Evolutionary conservation across 2,113 vertebrate genomes (phyloP), one percentile per base, ranked within the genome.

Genomic region (Callorhinus ursinus): DNA sequence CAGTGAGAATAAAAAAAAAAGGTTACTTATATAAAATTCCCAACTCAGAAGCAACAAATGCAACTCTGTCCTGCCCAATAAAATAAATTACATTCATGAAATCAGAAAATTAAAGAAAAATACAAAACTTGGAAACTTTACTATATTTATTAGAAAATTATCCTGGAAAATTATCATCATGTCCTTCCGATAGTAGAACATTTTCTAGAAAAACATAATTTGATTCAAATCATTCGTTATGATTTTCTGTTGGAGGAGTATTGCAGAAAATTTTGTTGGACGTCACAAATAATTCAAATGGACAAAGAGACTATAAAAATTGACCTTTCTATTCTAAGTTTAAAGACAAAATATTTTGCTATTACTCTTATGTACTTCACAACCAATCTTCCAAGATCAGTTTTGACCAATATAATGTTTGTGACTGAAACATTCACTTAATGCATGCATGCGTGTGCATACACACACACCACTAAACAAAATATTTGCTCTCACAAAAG

Each of bases 191-290:
- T 4, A 19, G n/a, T 77, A 22, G 31, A 89, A 74, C 4, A 39
- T 55, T 89, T 97, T 93, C 76, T 86, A 76, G 65, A 76, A 89
- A 96, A 83, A n/a, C 10, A 21, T 0, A 77, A 13, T 67, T 83
- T 49, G 16, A 76, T 87, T 82, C n/a, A 39, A 59, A 87, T 55
- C 14, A 86, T 65, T 39, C 67, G 11, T 42, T 61, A 80, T 19
- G 7, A 49, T 79, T 61, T 55, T 93, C 42, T n/a, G 83, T 16
- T 95, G 71, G 13, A 51, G 24, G 5, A 61, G 2, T n/a, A 77
- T 12, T n/a, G 8, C 4, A 59, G 33, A 83, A 92, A 90, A 72
- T 77, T 90, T 36, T 77, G 0, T 63, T 87, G 49, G 84, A 67
- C 1, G 39, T 7, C 39, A 89, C 21, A 49, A 11, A 79, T 71